These are phyloP conservation scores for Danio choprae DNA, from an alignment of 2,797 vertebrate species.

Conservation along the genomic window DNA sequence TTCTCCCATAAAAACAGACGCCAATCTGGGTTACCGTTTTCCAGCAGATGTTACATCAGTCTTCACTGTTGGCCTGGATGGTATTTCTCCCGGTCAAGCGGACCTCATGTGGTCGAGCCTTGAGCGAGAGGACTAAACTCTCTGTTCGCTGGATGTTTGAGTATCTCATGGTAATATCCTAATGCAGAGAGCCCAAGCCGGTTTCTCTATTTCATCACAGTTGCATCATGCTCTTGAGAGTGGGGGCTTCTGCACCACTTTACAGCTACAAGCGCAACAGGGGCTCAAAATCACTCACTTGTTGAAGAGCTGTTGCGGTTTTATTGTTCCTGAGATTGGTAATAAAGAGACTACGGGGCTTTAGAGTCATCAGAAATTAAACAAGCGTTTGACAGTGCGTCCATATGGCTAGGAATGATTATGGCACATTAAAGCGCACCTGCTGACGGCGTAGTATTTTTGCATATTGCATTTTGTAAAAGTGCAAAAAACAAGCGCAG, in stretches of 20 bases:
- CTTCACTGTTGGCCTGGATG: conserved; percentile 46
- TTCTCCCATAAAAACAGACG: background rate
- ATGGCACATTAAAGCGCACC: conserved; percentile 22
- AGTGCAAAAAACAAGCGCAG: background rate
- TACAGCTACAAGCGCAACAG: conserved; percentile 56
- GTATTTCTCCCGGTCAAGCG: conserved; percentile 46
- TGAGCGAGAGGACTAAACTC: conserved; percentile 57
- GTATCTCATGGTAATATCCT: conserved; percentile 59
- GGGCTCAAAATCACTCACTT: conserved; percentile 54
- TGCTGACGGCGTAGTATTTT: conserved; percentile 7
- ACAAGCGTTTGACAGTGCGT: conserved; percentile 31
- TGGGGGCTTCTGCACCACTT: conserved; percentile 65
- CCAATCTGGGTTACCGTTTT: conserved; percentile 51
- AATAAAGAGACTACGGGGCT: conserved; percentile 27
- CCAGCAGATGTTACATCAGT: conserved; percentile 58
- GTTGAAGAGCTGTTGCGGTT: conserved; percentile 45
- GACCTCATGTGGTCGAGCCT: conserved; percentile 52
- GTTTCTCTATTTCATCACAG: conserved; percentile 65
- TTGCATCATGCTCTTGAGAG: conserved; percentile 67
- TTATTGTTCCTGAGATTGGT: conserved; percentile 39
- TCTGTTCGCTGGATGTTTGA: conserved; percentile 60
- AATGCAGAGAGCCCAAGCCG: conserved; percentile 59
- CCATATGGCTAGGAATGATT: conserved; percentile 22
- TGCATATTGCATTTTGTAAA: conserved; percentile 26
- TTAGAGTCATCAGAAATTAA: conserved; percentile 32